Conservation (phyloP, 2,888 invertebrate genomes). For the Sepioteuthis lessoniana region DNA sequence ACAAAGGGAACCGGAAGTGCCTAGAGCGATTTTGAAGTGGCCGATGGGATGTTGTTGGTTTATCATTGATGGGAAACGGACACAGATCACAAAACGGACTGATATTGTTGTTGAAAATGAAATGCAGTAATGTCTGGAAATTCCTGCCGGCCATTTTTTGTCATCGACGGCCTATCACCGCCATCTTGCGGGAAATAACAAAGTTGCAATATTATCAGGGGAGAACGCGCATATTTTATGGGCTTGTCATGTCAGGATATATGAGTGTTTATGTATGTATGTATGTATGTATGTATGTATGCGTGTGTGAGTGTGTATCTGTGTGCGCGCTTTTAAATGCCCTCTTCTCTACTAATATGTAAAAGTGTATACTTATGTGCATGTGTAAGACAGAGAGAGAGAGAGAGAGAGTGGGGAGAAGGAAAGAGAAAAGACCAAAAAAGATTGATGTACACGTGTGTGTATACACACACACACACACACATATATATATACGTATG, state of each 20-base stretch:
- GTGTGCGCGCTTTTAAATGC: not conserved
- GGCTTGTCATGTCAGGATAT: not conserved
- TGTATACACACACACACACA: too few species aligned
- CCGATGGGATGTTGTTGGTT: not conserved
- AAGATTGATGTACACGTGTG: too few species aligned
- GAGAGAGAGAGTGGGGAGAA: not conserved
- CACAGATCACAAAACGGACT: not conserved
- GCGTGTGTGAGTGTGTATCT: not conserved
- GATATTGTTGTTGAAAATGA: not conserved
- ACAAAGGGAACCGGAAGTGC: not conserved
- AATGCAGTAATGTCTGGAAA: not conserved
- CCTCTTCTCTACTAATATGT: not conserved
- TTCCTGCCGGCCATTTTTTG: constrained; percentile 3
- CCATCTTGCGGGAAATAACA: not conserved
- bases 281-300: not conserved
- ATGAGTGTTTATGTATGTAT: not conserved
- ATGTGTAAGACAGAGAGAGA: not conserved
- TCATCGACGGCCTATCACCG: not conserved
- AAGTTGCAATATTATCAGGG: not conserved
- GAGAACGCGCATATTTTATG: not conserved
- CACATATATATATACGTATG: too few species aligned
- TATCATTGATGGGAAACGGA: not conserved
- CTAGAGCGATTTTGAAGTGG: not conserved
- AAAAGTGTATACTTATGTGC: not conserved
- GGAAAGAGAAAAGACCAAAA: too few species aligned